phyloP scores from a whole-genome alignment of 2,113 vertebrate genomes.

The Sclerurus mexicanus region DNA sequence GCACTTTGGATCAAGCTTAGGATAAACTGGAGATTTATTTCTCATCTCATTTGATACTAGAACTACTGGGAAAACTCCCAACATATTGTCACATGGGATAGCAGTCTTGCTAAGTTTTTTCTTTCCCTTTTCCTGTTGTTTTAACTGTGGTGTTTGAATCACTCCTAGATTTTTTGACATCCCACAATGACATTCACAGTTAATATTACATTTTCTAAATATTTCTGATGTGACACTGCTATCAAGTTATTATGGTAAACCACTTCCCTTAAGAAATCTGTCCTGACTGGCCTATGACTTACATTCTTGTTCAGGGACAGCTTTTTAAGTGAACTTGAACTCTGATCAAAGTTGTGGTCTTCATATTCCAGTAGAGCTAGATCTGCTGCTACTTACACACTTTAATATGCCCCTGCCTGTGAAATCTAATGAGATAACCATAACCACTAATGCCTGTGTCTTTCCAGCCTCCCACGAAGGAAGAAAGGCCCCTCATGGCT shows the following conservation, averaged over 20 bases:
- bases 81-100: neutral
- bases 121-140: neutral
- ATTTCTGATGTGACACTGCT: neutral
- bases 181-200: neutral
- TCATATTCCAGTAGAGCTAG: neutral
- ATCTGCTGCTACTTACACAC: neutral
- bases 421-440: neutral
- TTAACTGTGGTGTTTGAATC: neutral
- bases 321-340: neutral
- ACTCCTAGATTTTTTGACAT: neutral
- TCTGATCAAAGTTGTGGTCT: neutral
- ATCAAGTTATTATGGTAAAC: neutral
- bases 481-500: neutral
- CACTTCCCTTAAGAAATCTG: slow-evolving; percentile 9
- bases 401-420: neutral
- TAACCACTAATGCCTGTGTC: neutral
- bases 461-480: neutral
- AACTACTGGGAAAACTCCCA: neutral
- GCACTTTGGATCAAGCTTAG: neutral
- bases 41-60: neutral
- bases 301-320: neutral
- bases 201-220: neutral
- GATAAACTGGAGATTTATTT: neutral
- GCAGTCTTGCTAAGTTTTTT: neutral
- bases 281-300: neutral